Conservation (phyloP, 2,113 vertebrate genomes). For the Copsychus sechellarum region DNA sequence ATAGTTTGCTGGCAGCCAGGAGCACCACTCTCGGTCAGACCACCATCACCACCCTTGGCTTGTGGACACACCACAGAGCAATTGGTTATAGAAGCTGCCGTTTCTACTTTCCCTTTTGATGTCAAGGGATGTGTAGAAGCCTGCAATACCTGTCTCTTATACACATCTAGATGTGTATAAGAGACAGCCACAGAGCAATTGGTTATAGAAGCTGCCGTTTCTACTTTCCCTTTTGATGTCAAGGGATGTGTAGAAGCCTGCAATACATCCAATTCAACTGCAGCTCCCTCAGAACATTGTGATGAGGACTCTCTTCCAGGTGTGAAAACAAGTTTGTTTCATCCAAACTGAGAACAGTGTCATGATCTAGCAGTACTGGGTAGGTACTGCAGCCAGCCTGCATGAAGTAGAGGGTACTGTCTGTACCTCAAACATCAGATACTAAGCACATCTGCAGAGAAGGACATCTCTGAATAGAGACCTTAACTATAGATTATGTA, state of each 20-base stretch:
- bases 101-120: background rate
- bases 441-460: background rate
- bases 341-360: background rate
- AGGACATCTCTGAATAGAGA: background rate
- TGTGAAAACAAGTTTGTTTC: background rate
- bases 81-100: background rate
- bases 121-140: background rate
- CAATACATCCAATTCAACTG: background rate
- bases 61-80: background rate
- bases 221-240: background rate
- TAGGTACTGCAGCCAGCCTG: background rate
- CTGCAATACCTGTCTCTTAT: too few species aligned
- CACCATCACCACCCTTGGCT: background rate
- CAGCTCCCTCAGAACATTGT: rapidly evolving
- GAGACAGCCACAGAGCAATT: too few species aligned
- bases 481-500: background rate
- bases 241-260: background rate
- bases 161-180: too few species aligned
- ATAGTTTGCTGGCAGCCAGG: background rate
- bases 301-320: background rate
- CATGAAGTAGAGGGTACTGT: background rate
- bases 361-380: background rate
- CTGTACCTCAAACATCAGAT: background rate
- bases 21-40: background rate
- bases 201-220: background rate